phyloP scores from a whole-genome alignment of 92 coral and sea anemone genomes.

The Palythoa grandiflora region DNA sequence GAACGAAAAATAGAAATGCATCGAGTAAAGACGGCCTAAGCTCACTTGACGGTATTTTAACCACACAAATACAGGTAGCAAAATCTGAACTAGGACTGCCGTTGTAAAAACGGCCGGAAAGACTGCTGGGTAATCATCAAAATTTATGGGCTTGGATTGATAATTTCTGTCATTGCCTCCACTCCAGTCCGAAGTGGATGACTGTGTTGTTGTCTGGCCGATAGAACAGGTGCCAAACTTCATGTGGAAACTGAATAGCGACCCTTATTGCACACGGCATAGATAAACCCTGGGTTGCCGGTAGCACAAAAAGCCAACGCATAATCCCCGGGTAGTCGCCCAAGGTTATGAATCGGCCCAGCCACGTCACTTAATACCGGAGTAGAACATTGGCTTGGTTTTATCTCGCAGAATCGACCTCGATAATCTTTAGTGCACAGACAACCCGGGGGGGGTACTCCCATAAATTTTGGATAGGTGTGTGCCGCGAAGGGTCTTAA shows the following conservation, averaged over 20 bases:
- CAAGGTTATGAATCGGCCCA: not conserved
- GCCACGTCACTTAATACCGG: slow-evolving; percentile 40
- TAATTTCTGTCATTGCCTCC: slow-evolving; percentile 2
- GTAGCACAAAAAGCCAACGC: slow-evolving; percentile 63
- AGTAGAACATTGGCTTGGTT: slow-evolving; percentile 48
- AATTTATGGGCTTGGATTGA: slow-evolving; percentile 48
- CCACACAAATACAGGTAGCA: slow-evolving; percentile 62
- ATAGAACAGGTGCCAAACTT: slow-evolving; percentile 53
- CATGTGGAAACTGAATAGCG: not conserved
- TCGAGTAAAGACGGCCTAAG: slow-evolving; percentile 63
- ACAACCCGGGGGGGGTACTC: no score
- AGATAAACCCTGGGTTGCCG: slow-evolving; percentile 54
- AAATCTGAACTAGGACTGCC: slow-evolving; percentile 62
- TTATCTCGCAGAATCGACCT: slow-evolving; percentile 58
- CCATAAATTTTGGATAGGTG: no score
- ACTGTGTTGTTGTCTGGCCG: not conserved
- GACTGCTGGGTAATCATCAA: slow-evolving; percentile 71
- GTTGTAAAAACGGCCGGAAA: slow-evolving; percentile 63
- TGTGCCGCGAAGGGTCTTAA: no score
- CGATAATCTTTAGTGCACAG: slow-evolving; percentile 62
- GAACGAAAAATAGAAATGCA: slow-evolving; percentile 74
- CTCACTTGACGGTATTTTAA: slow-evolving; percentile 63
- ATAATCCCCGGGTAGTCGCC: slow-evolving; percentile 54
- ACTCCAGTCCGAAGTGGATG: slow-evolving; percentile 27
- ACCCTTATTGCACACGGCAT: slow-evolving; percentile 57